Base-by-base conservation (phyloP, 2,113 vertebrate genomes). In the Candoia aspera region DNA sequence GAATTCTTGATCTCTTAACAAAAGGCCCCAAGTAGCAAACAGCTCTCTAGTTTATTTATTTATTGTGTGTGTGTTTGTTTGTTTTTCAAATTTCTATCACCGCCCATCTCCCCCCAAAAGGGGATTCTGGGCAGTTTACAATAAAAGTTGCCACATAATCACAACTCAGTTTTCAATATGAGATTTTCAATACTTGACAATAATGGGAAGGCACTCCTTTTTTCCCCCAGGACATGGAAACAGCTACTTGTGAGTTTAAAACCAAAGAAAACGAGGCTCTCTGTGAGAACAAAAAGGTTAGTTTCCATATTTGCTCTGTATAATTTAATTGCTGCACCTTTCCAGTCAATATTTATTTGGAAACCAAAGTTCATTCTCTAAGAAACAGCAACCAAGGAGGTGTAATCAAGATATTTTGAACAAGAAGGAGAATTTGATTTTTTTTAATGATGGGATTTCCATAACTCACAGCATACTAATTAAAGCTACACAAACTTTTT, bases 181-280 rank as follows among this genome's bases (percentile, higher is more conserved):
- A 46, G 54, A 64, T 46, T n/a, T 89, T 55, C 60, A 90, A 83
- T 79, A 93, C 62, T 86, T 15, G 33, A 62, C 53, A 90, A 59
- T 29, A 91, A 91, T 5, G 53, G 0, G 49, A 37, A 85, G 64
- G 37, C 37, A 24, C 0, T 60, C 37, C 62, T 88, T 83, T 49
- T 0, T 1, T 9, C 3, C 11, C 0, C 0, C 64, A 93, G 93
- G 90, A 90, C 1, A 88, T 85, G 95, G 91, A 94, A 89, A 87
- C 88, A 90, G 93, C 93, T 92, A 88, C 92, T 83, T 92, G 88
- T 93, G 94, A 95, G 93, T 95, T 95, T 88, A 91, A 95, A 90
- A 90, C 91, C 68, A 95, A 95, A 96, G 95, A 23, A 23, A 92
- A 21, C 17, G 64, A 90, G 84, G 90, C 57, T 79, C 89, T 84